These are phyloP conservation scores for Drosophila punjabiensis DNA, from an alignment of 1,140 invertebrate species.

Conservation along the genomic window DNA sequence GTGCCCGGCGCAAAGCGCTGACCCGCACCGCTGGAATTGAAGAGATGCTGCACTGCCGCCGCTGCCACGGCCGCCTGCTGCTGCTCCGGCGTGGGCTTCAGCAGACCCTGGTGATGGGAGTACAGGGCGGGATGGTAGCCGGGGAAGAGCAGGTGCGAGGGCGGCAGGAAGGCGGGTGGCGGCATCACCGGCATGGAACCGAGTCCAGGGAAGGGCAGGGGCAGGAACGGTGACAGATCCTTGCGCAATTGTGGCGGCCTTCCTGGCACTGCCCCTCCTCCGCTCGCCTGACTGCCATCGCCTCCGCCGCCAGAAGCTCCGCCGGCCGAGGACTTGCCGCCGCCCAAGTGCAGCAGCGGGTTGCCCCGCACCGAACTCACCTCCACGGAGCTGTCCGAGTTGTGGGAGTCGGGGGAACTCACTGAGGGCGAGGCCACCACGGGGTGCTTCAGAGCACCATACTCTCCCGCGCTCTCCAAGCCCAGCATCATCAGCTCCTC, in stretches of 20 bases:
- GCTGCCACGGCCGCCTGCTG: constrained; percentile 74
- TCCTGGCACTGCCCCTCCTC: constrained; percentile 74
- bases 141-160: constrained; percentile 88
- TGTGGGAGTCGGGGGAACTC: constrained; percentile 91
- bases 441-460: constrained; percentile 66
- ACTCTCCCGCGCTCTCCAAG: constrained; percentile 87
- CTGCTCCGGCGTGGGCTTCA: constrained; percentile 86
- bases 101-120: constrained; percentile 87
- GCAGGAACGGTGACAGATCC: constrained; percentile 86
- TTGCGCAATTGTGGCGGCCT: constrained; percentile 86
- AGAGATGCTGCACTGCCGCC: constrained; percentile 77
- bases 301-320: constrained; percentile 67
- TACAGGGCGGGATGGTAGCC: constrained; percentile 89
- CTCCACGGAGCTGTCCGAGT: constrained; percentile 90
- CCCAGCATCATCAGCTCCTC: constrained; percentile 89
- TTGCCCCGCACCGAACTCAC: constrained; percentile 86
- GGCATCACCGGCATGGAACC: constrained; percentile 88
- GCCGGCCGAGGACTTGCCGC: constrained; percentile 31
- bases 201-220: constrained; percentile 87
- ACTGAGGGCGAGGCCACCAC: constrained; percentile 89
- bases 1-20: constrained; percentile 63
- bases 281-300: constrained; percentile 58
- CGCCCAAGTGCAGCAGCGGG: constrained; percentile 59
- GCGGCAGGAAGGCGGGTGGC: constrained; percentile 89
- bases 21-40: constrained; percentile 68